A percentile compares a stretch with the other conserved stretches of the same genome.
Evolutionary conservation across 2,113 vertebrate species (phyloP).

Genomic region (Tenrec ecaudatus): DNA sequence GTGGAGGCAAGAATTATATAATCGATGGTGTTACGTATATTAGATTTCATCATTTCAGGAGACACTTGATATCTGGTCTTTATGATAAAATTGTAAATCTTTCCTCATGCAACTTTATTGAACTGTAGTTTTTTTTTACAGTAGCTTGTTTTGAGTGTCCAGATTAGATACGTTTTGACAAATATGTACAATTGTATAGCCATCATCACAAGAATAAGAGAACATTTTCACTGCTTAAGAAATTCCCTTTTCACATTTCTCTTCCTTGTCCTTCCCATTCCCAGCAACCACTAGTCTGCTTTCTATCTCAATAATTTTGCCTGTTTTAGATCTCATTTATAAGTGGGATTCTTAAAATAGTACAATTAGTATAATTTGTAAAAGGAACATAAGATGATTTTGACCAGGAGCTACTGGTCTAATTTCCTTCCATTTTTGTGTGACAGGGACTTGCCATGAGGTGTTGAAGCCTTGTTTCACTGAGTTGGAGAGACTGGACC

Average conservation of each 20-base stretch:
- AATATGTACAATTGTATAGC: not conserved
- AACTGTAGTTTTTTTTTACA: not conserved
- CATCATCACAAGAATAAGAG: not conserved
- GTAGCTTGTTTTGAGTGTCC: not conserved
- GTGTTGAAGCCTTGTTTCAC: conserved; percentile 89
- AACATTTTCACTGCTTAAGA: not conserved
- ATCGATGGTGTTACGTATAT: not conserved
- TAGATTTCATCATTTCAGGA: not conserved
- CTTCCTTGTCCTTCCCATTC: not conserved
- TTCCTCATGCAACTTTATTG: not conserved
- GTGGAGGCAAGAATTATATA: not conserved
- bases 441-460: conserved; percentile 88
- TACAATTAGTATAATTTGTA: conserved; percentile 39
- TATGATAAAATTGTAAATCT: not conserved
- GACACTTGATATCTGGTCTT: not conserved
- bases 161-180: conserved; percentile 37
- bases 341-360: not conserved
- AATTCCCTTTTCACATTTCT: not conserved
- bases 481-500: conserved; percentile 86
- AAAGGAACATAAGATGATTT: not conserved
- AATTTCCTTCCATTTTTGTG: conserved; percentile 64
- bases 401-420: conserved; percentile 52
- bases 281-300: not conserved
- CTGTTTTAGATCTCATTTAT: conserved; percentile 14
- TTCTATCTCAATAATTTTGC: not conserved